Evolutionary conservation across 2,113 vertebrate genomes (phyloP).

Genomic region (Furnarius figulus): DNA sequence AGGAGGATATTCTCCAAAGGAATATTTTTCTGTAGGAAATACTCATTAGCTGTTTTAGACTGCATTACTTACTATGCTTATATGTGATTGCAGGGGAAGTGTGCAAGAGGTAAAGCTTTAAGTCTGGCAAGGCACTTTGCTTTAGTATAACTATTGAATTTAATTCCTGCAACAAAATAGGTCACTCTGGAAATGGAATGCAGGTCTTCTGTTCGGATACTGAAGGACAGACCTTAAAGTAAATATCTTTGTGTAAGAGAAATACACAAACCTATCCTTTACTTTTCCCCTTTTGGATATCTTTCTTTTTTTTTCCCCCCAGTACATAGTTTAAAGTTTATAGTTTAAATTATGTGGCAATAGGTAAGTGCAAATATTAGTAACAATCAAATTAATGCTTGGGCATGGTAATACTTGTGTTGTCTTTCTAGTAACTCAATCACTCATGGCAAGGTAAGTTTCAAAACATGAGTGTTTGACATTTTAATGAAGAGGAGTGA

Average conservation of each 20-base stretch:
- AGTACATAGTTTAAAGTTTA: not conserved
- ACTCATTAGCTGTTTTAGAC: conserved; percentile 15
- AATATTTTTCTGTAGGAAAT: conserved; percentile 11
- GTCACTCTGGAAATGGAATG: not conserved
- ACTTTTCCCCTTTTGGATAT: too few species aligned
- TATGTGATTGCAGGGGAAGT: not conserved
- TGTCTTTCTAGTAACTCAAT: not conserved
- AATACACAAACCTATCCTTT: too few species aligned
- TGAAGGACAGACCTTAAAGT: not conserved
- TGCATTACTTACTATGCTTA: not conserved
- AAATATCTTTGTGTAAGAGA: not conserved
- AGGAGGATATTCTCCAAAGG: not conserved
- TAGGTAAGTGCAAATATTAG: not conserved
- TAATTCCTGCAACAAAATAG: not conserved
- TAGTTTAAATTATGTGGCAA: not conserved
- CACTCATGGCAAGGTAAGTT: not conserved
- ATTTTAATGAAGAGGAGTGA: not conserved
- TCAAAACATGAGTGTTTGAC: not conserved
- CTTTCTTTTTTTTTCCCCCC: accelerated
- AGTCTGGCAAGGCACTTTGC: not conserved
- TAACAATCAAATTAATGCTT: not conserved
- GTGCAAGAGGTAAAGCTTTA: not conserved
- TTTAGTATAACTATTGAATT: not conserved
- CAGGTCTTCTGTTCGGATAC: not conserved
- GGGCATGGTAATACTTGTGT: not conserved